phyloP scores from a whole-genome alignment of 2,888 invertebrate species.

The Adelphocoris suturalis region DNA sequence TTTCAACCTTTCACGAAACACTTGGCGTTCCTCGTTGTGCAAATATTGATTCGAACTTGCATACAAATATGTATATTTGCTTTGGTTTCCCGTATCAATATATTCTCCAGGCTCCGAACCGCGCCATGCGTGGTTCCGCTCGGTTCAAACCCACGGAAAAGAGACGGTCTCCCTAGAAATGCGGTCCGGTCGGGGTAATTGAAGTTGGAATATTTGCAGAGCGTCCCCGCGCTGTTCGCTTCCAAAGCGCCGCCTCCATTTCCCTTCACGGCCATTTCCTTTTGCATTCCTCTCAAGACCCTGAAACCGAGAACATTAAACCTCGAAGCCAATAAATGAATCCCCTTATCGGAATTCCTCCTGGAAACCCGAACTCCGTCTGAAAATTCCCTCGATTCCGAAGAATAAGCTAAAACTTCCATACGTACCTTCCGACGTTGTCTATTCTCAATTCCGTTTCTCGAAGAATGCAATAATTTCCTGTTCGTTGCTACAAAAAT shows the following conservation, averaged over 20 bases:
- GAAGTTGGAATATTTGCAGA: slow-evolving; percentile 27
- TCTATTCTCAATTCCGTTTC: no score
- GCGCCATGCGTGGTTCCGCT: no score
- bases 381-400: not conserved
- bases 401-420: no score
- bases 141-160: not conserved
- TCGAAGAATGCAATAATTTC: no score
- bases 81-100: no score
- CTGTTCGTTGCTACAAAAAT: no score
- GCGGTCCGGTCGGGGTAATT: slow-evolving; percentile 1
- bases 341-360: slow-evolving; percentile 7
- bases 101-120: no score
- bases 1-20: no score
- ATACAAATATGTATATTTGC: no score
- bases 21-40: no score
- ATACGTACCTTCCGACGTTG: no score
- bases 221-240: slow-evolving; percentile 9
- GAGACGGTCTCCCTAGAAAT: not conserved
- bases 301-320: not conserved
- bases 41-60: no score
- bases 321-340: not conserved
- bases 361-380: not conserved
- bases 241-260: slow-evolving; percentile 32
- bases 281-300: slow-evolving; percentile 19
- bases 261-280: slow-evolving; percentile 3